Evolutionary conservation across 2,797 vertebrate genomes (phyloP).

Genomic region (Anableps anableps): DNA sequence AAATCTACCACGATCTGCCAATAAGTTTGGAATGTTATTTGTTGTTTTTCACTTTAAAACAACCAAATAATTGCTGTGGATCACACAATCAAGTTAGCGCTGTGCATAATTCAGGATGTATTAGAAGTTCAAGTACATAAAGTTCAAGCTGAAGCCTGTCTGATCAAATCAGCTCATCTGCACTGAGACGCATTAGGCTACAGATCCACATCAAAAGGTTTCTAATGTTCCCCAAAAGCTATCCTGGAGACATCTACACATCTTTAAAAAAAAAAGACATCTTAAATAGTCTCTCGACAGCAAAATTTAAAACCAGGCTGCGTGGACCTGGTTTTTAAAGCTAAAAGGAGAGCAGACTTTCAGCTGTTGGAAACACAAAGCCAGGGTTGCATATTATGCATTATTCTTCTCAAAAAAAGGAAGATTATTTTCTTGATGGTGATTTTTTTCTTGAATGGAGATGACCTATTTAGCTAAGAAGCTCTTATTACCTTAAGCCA

Average conservation of each 20-base stretch:
- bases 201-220: conserved; percentile 68
- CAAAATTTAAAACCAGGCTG: conserved; percentile 35
- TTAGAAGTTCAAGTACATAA: conserved; percentile 23
- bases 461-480: conserved; percentile 41
- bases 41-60: not conserved
- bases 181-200: conserved; percentile 61
- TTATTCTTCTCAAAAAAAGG: conserved; percentile 34
- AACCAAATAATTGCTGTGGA: conserved; percentile 1
- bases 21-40: not conserved
- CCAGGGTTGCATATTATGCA: conserved; percentile 16
- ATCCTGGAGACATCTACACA: conserved; percentile 45
- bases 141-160: conserved; percentile 59
- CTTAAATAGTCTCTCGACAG: conserved; percentile 24
- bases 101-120: conserved; percentile 32
- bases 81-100: conserved; percentile 32
- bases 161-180: conserved; percentile 57
- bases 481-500: conserved; percentile 36
- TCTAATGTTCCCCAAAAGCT: conserved; percentile 67
- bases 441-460: conserved; percentile 33
- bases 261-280: conserved; percentile 48
- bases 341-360: conserved; percentile 28
- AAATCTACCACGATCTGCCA: not conserved
- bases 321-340: conserved; percentile 26
- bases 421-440: conserved; percentile 32
- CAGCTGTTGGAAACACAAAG: conserved; percentile 28